Evolutionary conservation across 1,140 invertebrate genomes (phyloP).

Genomic region (Triops cancriformis): DNA sequence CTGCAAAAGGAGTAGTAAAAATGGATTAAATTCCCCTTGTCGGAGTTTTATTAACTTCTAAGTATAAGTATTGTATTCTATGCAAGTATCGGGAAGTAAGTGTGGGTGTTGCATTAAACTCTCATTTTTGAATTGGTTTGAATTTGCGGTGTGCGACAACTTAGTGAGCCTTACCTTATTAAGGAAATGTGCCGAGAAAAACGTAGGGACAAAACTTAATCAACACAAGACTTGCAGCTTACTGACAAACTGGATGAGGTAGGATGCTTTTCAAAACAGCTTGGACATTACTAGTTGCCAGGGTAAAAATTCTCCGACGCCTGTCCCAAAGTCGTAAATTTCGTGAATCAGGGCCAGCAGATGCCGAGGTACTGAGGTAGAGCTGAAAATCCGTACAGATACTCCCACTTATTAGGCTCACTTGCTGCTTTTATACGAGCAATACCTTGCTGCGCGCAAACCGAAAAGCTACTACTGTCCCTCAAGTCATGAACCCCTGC

Average conservation of each 20-base stretch:
- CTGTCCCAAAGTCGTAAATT: not conserved
- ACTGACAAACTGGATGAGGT: not conserved
- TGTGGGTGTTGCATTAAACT: too few relatives aligned
- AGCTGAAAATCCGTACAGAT: not conserved
- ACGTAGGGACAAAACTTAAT: not conserved
- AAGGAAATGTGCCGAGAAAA: not conserved
- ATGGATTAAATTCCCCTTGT: not conserved
- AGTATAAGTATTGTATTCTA: too few relatives aligned
- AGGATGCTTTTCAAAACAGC: not conserved
- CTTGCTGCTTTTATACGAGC: not conserved
- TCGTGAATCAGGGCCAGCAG: not conserved
- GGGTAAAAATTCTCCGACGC: not conserved
- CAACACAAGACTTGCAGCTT: not conserved
- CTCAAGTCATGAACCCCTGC: not conserved
- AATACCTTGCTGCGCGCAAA: constrained; percentile 7
- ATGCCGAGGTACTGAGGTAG: not conserved
- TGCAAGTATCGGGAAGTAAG: too few relatives aligned
- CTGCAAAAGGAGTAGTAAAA: not conserved
- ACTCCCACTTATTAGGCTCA: not conserved
- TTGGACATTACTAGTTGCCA: not conserved
- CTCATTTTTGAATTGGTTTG: too few relatives aligned
- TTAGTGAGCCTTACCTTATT: too few relatives aligned
- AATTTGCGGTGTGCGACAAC: too few relatives aligned
- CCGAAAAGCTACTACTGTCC: not conserved
- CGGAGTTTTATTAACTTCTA: too few relatives aligned